Base-by-base conservation (phyloP, 2,113 vertebrate species). In the Morone saxatilis region DNA sequence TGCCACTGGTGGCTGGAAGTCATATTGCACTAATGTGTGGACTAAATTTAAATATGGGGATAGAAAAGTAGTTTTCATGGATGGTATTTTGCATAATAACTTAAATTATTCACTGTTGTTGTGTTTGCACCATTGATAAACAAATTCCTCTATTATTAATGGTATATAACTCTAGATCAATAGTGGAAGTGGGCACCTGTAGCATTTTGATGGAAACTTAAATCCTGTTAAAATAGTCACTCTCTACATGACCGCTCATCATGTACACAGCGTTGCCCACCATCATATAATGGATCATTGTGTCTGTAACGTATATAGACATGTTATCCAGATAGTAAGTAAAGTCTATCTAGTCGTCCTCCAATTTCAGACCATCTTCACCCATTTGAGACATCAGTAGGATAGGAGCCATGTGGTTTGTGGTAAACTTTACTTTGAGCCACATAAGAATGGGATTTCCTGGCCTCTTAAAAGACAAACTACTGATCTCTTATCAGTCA, bases 1-100 rank as follows among this genome's bases (percentile, higher is more conserved):
- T 88, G 81, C 84, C 59, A 31, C 69, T 5, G 0, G n/a, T 85
- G 76, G 69, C 61, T 68, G n/a, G 17, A 73, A 68, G 50, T 60
- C 47, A 25, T 31, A 69, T 50, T 67, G 31, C 61, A 68, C 14
- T 47, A 7, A 40, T 66, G 16, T 7, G 67, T 6, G 61, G 5
- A n/a, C 4, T 60, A n/a, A 36, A n/a, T 68, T 36, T 1, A 36
- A 77, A 47, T 25, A 12, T 0, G 0, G 5, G 3, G 22, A 22
- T 9, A 11, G 48, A 25, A 71, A 54, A 71, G 14, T 59, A 31
- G 45, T 45, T 43, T 11, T 43, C 36, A 56, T 40, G 1, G 17
- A 36, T 19, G n/a, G 22, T 31, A 0, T 5, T 66, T 56, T 66
- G 36, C 22, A 13, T n/a, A 11, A 9, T 56, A 6, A 1, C 13